Evolutionary conservation across 2,888 invertebrate species (phyloP).

Genomic region (Incurvaria masculella): DNA sequence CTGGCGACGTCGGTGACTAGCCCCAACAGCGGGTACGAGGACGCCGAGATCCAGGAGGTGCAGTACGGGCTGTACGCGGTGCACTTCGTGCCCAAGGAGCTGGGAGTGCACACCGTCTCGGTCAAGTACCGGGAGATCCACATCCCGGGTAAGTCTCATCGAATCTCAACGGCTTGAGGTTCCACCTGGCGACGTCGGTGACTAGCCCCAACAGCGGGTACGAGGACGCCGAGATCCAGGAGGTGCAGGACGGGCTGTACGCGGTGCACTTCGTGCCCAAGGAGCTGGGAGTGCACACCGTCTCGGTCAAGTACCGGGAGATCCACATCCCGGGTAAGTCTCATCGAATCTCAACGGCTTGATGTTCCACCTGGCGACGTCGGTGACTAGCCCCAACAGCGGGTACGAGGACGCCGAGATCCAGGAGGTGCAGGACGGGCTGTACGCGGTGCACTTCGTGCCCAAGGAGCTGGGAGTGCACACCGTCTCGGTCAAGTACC

Average conservation of each 20-base stretch:
- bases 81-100: too few relatives aligned
- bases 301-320: conserved; percentile 95
- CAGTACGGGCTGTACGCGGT: too few relatives aligned
- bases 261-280: conserved; percentile 94
- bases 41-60: too few relatives aligned
- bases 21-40: too few relatives aligned
- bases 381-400: conserved; percentile 92
- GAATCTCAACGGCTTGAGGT: too few relatives aligned
- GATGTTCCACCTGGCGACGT: conserved; percentile 88
- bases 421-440: conserved; percentile 87
- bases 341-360: not conserved
- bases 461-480: conserved; percentile 96
- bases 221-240: conserved; percentile 93
- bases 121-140: too few relatives aligned
- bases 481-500: conserved; percentile 95
- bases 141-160: too few relatives aligned
- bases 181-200: conserved; percentile 89
- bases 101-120: too few relatives aligned
- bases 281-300: conserved; percentile 95
- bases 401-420: conserved; percentile 94
- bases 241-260: conserved; percentile 87
- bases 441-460: conserved; percentile 91
- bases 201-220: conserved; percentile 93
- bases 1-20: too few relatives aligned
- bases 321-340: conserved; percentile 89